Percentiles rank a stretch among this genome's conserved stretches.
These are phyloP conservation scores for Meriones psammophilus DNA, from an alignment of 2,797 vertebrate species.

Conservation along the genomic window DNA sequence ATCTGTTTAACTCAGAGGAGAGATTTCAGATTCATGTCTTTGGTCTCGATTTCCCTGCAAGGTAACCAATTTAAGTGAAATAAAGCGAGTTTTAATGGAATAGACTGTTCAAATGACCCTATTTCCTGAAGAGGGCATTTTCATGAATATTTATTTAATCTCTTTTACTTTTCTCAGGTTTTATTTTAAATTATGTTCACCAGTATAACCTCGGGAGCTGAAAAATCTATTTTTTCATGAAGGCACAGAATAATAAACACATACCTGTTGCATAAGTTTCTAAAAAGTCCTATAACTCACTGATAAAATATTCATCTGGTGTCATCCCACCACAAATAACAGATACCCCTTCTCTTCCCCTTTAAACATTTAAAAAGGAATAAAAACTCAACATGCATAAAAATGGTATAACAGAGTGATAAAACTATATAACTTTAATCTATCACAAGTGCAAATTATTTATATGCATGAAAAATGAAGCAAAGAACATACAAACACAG, in stretches of 20 bases:
- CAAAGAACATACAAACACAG: background rate
- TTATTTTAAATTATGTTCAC: conserved; percentile 85
- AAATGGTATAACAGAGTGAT: conserved; percentile 16
- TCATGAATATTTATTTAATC: conserved; percentile 91
- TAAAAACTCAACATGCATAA: background rate
- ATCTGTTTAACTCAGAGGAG: conserved; percentile 47
- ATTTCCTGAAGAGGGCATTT: conserved; percentile 89
- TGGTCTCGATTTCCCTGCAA: conserved; percentile 61
- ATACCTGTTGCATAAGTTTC: conserved; percentile 76
- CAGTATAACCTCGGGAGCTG: conserved; percentile 77
- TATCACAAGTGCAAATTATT: conserved; percentile 50
- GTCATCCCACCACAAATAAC: conserved; percentile 55
- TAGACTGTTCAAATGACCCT: conserved; percentile 90
- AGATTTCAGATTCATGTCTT: conserved; percentile 72
- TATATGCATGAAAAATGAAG: background rate
- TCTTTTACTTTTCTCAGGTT: conserved; percentile 82
- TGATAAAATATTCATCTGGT: conserved; percentile 76
- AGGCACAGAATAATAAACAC: conserved; percentile 82
- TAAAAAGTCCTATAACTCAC: conserved; percentile 72
- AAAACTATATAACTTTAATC: conserved; percentile 46
- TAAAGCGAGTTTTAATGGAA: conserved; percentile 89
- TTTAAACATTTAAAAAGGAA: conserved; percentile 47
- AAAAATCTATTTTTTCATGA: conserved; percentile 82
- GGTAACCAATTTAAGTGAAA: conserved; percentile 86
- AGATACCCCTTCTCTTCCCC: conserved; percentile 8